Evolutionary conservation across 2,888 invertebrate genomes (phyloP), one percentile per base, ranked within the genome.

Genomic region (Polymixis flavicincta): DNA sequence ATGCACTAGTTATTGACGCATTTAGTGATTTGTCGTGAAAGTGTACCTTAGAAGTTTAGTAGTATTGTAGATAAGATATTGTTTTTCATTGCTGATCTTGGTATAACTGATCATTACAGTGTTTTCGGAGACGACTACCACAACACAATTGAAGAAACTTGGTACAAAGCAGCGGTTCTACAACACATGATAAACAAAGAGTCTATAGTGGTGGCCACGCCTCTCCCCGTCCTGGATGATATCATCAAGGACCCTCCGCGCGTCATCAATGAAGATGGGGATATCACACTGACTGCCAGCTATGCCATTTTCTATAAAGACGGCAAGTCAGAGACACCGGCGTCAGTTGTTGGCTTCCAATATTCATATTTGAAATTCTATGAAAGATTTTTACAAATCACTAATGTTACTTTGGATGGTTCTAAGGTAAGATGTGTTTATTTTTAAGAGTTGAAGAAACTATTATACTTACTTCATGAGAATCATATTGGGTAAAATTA

Each of bases 91-190:
- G 42, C 42, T 52, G 4, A 79, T 57, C 19, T 42, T 72, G 4
- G 2, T 42, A 28, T 80, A 11, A 17, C 25, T 80, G 17, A 17
- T 45, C 25, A 57, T 92, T 92, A 14, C 90, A 97, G 97, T 28
- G 97, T 98, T 82, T 98, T 98, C 89, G 98, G 98, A 17, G 98
- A 98, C 88, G 93, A 97, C 65, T 97, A 98, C 90, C 97, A 91
- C 67, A 97, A 97, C 71, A 98, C 99, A 0, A 98, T 98, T 42
- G 98, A 99, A 91, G 99, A 99, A 92, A 97, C 98, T 0, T 99
- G 99, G 98, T 99, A 99, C 92, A 98, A 98, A 92, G 98, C 98
- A 81, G 99, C 99, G 0, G 98, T 99, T 8, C 97, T 99, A 61
- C 98, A 98, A 89, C 98, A 98, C 91, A 97, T 97, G 90, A 97